Evolutionary conservation across 2,888 invertebrate genomes (phyloP), one percentile per base, ranked within the genome.

Genomic region (Prosapia bicincta): DNA sequence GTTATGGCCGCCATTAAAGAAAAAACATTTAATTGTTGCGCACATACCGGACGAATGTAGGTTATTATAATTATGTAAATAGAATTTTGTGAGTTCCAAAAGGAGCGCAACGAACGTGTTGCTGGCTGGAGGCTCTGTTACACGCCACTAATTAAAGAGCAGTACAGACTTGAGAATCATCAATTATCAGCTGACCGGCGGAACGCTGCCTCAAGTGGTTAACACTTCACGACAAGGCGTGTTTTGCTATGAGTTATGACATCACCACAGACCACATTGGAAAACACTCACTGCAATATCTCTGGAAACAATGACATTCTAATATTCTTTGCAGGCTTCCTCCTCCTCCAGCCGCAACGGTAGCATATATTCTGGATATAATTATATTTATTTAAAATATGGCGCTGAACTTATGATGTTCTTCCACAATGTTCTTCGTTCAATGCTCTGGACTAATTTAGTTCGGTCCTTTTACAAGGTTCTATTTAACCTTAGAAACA

Each of bases 181-280:
- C 67, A 74, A 74, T 74, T 74, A 74, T 30, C 54, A 69, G 54
- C 32, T 26, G 67, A 26, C 26, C 26, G 67, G 66, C n/a, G 67
- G 67, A 72, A 72, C 38, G 25, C 38, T 32, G 72, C 72, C 72
- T 26, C 25, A 15, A 23, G 72, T 6, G n/a, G 24, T 67, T 32
- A 67, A 68, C 74, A 67, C 67, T 67, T 67, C 54, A 72, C 67
- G 30, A 24, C 72, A 54, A 54, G 54, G 54, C 54, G 54, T 54
- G 54, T 54, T 54, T 54, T 54, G 20, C 20, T 54, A 20, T 54
- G 54, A 54, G 54, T 54, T 54, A 54, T 54, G 54, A 54, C 54
- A 20, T 20, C 10, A 54, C 1, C 54, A 54, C 20, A 20, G 54
- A 54, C 54, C 54, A 54, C 54, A 54, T 5, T 54, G 54, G 20